A percentile compares a stretch with the other conserved stretches of the same genome.
These are phyloP conservation scores for Varanus salvator DNA, from an alignment of 2,113 vertebrate species.

Conservation along the genomic window DNA sequence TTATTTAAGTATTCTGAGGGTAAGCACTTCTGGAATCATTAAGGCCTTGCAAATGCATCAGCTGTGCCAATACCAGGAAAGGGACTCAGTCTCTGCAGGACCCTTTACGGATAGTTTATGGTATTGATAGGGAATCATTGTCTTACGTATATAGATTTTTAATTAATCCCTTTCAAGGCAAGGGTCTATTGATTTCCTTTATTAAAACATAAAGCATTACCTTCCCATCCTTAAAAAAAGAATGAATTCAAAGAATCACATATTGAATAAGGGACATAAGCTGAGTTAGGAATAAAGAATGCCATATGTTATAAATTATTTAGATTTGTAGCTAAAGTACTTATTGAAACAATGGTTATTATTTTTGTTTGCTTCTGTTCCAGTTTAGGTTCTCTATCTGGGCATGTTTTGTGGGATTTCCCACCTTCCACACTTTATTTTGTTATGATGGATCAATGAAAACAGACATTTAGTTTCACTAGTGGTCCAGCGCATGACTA, in stretches of 20 bases:
- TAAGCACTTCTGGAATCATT: conserved; percentile 59
- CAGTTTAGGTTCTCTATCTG: conserved; percentile 2
- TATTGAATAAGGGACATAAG: conserved; percentile 40
- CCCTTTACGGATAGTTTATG: conserved; percentile 46
- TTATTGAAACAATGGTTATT: conserved; percentile 59
- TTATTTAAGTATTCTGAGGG: conserved; percentile 58
- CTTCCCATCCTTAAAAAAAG: conserved; percentile 61
- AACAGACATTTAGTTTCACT: background rate
- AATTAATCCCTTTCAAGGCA: conserved; percentile 63
- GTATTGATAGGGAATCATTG: conserved; percentile 57
- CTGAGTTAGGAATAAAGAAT: conserved; percentile 60
- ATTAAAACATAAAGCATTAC: conserved; percentile 57
- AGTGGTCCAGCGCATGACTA: background rate
- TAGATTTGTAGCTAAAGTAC: conserved; percentile 45
- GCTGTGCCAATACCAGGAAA: conserved; percentile 61
- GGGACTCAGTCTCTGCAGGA: conserved; percentile 45
- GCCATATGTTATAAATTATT: conserved; percentile 56
- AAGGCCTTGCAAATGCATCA: conserved; percentile 56
- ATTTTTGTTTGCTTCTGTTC: background rate
- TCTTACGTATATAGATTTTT: conserved; percentile 54
- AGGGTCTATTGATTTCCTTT: conserved; percentile 57
- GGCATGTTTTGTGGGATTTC: conserved; percentile 34
- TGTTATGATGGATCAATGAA: background rate
- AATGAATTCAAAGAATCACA: too few species aligned
- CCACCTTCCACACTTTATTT: background rate